Evolutionary conservation across 1,140 invertebrate species (phyloP).

Genomic region (Bilobella aurantiaca): DNA sequence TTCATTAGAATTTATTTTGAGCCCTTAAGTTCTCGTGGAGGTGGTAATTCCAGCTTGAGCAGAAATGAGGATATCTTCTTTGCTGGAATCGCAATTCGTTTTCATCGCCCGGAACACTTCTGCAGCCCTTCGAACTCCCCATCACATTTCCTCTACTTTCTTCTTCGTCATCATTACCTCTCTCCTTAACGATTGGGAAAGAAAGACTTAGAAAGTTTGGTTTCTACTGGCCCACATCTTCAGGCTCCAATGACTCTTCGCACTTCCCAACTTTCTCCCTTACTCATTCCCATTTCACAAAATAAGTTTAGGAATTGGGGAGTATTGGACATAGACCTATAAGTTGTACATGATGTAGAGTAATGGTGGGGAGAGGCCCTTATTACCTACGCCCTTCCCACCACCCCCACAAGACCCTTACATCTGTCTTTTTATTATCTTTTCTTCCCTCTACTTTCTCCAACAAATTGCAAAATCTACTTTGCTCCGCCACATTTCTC

Average conservation of each 20-base stretch:
- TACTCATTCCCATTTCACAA: neutral
- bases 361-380: neutral
- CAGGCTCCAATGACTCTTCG: neutral
- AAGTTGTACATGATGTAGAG: neutral
- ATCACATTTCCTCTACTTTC: neutral
- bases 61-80: no score
- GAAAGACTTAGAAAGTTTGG: neutral
- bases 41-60: no score
- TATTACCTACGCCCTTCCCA: neutral
- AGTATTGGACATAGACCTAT: neutral
- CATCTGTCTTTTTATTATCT: neutral
- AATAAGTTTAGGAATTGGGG: neutral
- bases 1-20: no score
- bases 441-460: neutral
- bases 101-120: no score
- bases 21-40: no score
- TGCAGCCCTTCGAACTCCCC: neutral
- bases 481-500: neutral
- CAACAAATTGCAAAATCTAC: neutral
- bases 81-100: no score
- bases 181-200: neutral
- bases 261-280: neutral
- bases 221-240: neutral
- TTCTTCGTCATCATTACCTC: neutral
- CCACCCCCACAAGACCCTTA: neutral